Percentiles rank a stretch among this genome's conserved stretches.
These are phyloP conservation scores for Gymnorhina tibicen DNA, from an alignment of 2,113 vertebrate genomes.

Conservation along the genomic window DNA sequence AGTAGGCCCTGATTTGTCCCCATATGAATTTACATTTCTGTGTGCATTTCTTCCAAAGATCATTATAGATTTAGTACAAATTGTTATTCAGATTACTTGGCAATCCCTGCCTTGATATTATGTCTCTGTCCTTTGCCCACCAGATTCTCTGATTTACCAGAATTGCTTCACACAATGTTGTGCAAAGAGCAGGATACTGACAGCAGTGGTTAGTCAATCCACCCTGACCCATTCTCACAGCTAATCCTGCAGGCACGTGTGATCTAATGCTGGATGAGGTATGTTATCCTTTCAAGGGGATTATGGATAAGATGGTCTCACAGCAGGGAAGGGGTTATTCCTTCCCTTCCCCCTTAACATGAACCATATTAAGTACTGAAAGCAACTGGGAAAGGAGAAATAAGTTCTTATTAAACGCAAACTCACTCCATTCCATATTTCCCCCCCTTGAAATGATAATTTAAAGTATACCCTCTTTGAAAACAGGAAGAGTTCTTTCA, in stretches of 20 bases:
- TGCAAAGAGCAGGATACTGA: background rate
- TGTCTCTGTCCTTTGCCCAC: background rate
- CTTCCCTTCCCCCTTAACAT: background rate
- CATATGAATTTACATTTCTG: background rate
- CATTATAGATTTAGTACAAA: background rate
- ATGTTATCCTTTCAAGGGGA: background rate
- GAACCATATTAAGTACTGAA: background rate
- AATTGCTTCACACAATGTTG: background rate
- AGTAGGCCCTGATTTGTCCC: background rate
- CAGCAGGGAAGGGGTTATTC: background rate
- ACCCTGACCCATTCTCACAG: background rate
- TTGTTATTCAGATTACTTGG: background rate
- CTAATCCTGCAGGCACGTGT: background rate
- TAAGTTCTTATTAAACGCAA: background rate
- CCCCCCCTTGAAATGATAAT: background rate
- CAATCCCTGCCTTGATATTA: background rate
- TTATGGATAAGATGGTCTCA: background rate
- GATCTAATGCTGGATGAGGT: background rate
- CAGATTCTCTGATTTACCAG: background rate
- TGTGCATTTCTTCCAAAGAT: background rate
- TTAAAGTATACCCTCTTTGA: background rate
- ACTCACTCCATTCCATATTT: background rate
- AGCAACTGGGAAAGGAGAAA: background rate
- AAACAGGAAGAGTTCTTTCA: background rate
- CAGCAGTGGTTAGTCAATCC: background rate